Conservation (phyloP, 2,888 invertebrate species). For the Napeogenes inachia region DNA sequence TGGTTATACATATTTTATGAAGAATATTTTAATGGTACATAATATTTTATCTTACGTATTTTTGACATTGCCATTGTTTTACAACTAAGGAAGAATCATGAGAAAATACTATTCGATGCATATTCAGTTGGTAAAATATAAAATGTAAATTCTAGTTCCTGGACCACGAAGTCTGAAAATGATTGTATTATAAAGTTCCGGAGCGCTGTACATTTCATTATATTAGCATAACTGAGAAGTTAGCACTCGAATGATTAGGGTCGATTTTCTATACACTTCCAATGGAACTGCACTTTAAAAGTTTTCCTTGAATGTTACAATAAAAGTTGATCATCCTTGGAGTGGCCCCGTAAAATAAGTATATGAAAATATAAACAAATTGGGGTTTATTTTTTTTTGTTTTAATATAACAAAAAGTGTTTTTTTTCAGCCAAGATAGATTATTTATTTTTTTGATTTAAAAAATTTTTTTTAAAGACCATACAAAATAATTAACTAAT, state of each 20-base stretch:
- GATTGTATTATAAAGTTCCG: slow-evolving; percentile 58
- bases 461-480: neutral
- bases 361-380: too few relatives aligned
- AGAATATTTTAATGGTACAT: too few relatives aligned
- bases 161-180: slow-evolving; percentile 12
- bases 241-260: slow-evolving; percentile 33
- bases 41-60: too few relatives aligned
- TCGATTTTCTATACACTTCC: slow-evolving; percentile 7
- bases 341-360: too few relatives aligned
- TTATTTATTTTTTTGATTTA: too few relatives aligned
- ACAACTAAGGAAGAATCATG: neutral
- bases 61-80: too few relatives aligned
- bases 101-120: slow-evolving; percentile 6
- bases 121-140: slow-evolving; percentile 7
- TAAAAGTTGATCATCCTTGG: neutral
- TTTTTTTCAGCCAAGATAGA: too few relatives aligned
- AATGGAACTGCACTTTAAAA: slow-evolving; percentile 3
- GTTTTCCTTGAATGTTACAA: neutral
- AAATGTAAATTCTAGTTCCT: slow-evolving; percentile 10
- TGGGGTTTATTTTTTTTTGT: too few relatives aligned
- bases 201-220: slow-evolving; percentile 43
- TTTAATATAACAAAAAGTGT: too few relatives aligned
- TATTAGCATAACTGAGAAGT: slow-evolving; percentile 57
- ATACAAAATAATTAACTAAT: slow-evolving; percentile 13
- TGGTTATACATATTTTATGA: too few relatives aligned